Evolutionary conservation across 2,113 vertebrate genomes (phyloP).

Genomic region (Zonotrichia leucophrys): DNA sequence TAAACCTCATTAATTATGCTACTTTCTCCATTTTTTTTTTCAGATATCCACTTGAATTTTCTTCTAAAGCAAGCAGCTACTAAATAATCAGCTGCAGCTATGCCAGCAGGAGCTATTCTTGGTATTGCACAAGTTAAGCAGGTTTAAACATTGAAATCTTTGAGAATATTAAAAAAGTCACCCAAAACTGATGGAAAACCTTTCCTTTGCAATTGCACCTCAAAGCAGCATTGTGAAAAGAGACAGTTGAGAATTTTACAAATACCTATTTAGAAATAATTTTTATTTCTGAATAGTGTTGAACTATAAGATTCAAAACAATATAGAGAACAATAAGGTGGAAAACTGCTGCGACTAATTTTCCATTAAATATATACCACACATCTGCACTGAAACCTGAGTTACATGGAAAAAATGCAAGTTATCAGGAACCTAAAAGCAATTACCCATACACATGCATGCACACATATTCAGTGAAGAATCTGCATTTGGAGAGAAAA

Average conservation of each 20-base stretch:
- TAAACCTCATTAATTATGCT: neutral
- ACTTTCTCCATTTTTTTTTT: neutral
- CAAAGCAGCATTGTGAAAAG: neutral
- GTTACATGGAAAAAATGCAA: neutral
- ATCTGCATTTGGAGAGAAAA: neutral
- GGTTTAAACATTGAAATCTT: neutral
- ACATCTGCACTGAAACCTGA: neutral
- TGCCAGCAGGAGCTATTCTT: neutral
- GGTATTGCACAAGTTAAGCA: neutral
- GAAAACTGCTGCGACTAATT: neutral
- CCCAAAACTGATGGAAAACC: neutral
- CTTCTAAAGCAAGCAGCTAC: neutral
- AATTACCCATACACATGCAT: neutral
- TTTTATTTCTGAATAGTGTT: neutral
- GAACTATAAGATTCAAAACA: neutral
- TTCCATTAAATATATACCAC: neutral
- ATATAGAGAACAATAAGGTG: neutral
- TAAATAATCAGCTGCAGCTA: neutral
- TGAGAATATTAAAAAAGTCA: neutral
- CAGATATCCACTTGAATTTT: neutral
- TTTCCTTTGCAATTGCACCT: neutral
- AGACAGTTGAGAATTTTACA: neutral
- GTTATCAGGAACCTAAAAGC: neutral
- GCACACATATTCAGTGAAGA: neutral
- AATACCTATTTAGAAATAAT: neutral